Conservation (phyloP, 2,113 vertebrate species). For the Mesitornis unicolor region DNA sequence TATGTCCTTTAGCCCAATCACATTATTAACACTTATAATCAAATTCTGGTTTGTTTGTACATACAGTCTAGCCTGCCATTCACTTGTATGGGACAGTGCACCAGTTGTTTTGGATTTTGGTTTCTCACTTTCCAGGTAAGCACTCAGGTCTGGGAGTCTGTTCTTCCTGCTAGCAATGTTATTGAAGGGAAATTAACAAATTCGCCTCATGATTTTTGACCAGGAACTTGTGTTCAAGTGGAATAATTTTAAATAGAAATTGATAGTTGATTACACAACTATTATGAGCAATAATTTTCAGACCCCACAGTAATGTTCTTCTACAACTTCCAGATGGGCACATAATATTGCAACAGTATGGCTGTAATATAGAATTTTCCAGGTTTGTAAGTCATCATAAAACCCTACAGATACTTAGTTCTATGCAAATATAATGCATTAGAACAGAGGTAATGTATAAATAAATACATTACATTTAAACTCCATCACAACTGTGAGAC, state of each 20-base stretch:
- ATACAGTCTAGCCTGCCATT: too few species aligned
- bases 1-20: too few species aligned
- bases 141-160: background rate
- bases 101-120: background rate
- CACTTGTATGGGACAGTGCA: background rate
- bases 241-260: background rate
- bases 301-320: background rate
- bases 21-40: too few species aligned
- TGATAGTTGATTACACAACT: background rate
- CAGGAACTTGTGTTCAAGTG: background rate
- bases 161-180: background rate
- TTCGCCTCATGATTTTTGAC: background rate
- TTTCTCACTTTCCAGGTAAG: background rate
- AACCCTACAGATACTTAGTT: background rate
- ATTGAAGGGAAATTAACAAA: background rate
- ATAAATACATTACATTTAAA: background rate
- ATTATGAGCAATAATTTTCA: slow-evolving; percentile 22
- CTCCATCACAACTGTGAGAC: background rate
- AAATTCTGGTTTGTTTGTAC: too few species aligned
- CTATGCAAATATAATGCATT: background rate
- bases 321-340: background rate
- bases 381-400: background rate
- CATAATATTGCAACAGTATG: background rate
- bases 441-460: background rate
- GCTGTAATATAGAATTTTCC: background rate